Evolutionary conservation across 2,113 vertebrate species (phyloP), one percentile per base, ranked within the genome.

Genomic region (Epinephelus moara): DNA sequence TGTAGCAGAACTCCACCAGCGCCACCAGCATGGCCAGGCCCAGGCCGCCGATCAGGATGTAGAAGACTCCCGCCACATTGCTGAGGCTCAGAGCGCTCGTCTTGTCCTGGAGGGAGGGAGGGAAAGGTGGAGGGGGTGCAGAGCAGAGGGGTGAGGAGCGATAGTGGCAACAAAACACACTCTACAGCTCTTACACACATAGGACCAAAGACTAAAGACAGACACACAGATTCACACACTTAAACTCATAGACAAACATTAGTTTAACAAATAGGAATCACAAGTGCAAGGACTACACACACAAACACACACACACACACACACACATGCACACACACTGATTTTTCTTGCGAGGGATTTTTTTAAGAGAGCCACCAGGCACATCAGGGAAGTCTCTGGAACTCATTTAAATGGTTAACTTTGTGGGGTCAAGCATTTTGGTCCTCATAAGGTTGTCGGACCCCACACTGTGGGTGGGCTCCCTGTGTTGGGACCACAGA

Each of bases 1-100:
- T 99, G 98, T 99, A 99, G 96, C 98, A 99, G 96, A 99, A 99
- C 95, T 99, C 98, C 94, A 99, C 97, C 96, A 99, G 96, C 55
- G 98, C 98, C 95, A 99, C 98, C 95, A 99, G 96, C 98, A 99
- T 99, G 94, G 98, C 98, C 93, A 99, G 94, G 79, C 98, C 98
- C 84, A 99, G 97, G 79, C 98, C 98, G 27, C 98, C 98, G 14
- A 99, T 99, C 94, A 99, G 96, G 96, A 99, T 99, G 96, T 99
- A 99, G 98, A 99, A 99, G 85, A 99, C 98, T 15, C 98, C 98
- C 0, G 98, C 98, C 94, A 99, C 98, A 55, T 99, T 99, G 94
- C 98, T 99, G 93, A 99, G 98, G 86, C 98, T 99, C 95, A 99
- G 94, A 21, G 98, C 98, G 0, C 98, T 99, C 0, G 98, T 99